Base-by-base conservation (phyloP, 2,888 invertebrate species). In the Muschampia plurimacula region DNA sequence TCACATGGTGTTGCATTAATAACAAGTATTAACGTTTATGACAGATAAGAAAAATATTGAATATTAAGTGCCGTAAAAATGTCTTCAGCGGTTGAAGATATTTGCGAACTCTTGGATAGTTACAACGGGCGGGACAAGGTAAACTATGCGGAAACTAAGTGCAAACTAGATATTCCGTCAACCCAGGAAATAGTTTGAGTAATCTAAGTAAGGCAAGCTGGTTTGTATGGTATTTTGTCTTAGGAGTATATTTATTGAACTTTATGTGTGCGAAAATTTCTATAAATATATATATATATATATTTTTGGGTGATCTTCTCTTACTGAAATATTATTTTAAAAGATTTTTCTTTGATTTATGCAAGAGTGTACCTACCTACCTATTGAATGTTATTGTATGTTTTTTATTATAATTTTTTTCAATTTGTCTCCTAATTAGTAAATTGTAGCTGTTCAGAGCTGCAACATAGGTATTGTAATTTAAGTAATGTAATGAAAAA, bases 101-200 rank as follows among this genome's bases (percentile, higher is more conserved):
- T 96, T 84, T 96, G 96, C 87, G 95, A 96, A 82, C 95, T 97
- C 83, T 93, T 98, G 79, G 97, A 97, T 77, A 97, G 96, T 65
- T 97, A 98, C 85, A 96, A 96, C 84, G 98, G 98, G n/a, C 95
- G 98, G 85, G 98, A 98, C 93, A 98, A 98, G 95, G 96, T 96
- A 92, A 88, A 82, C 78, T 83, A 89, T 87, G 87, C 90, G 89
- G 89, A 91, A 90, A 81, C 74, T 77, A 63, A 39, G 67, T 36
- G n/a, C 66, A 79, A 76, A 87, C 87, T 89, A 86, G 87, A 80
- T 85, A 85, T 87, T 32, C n/a, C 5, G 57, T 59, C 64, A 60
- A 66, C 9, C 68, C 49, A 71, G 72, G 72, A 72, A 72, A 55
- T 62, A 15, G 41, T 22, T 15, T 36, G 41, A 39, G 15, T 41